Evolutionary conservation across 2,888 invertebrate genomes (phyloP), one percentile per base, ranked within the genome.

Genomic region (Corbicula japonica): DNA sequence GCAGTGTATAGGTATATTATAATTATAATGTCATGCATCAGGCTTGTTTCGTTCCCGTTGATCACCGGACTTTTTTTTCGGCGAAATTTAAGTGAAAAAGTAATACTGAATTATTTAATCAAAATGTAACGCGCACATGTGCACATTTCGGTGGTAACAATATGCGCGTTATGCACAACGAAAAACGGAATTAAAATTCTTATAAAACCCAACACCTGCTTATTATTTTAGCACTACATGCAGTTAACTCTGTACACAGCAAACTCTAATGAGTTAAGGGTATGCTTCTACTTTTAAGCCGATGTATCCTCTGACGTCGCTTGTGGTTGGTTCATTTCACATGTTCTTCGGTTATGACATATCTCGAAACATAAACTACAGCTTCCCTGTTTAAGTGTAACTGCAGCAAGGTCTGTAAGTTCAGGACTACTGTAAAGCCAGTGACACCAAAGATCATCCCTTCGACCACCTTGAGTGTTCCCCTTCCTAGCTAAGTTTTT

Each of bases 401-500:
- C 46, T 28, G 21, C 5, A 21, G 44, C 5, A 2, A 62, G 23
- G 2, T 44, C 18, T 18, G n/a, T 2, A 8, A 62, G 46, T 10
- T 12, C 4, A 8, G 8, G 8, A 28, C 62, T 62, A 30, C 62
- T 62, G 46, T 62, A 62, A 1, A 62, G 44, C 62, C 62, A 62
- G 46, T 62, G 62, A 5, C 23, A 26, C 12, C n/a, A 21, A 2
- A 62, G 28, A 15, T 44, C 62, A 44, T 62, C 62, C 10, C 21
- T 23, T 10, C 41, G 30, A 3, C 62, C 62, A 10, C 62, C 62
- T 44, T n/a, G 6, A 18, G 21, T 21, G 21, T 62, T 21, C 2
- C 62, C 62, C 30, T 62, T 62, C n/a, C 62, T 12, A 1, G 62
- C 8, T 3, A 62, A 30, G n/a, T 62, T 6, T 21, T 62, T 62